Conservation (phyloP, 2,888 invertebrate species). For the Orthonychiurus folsomi region DNA sequence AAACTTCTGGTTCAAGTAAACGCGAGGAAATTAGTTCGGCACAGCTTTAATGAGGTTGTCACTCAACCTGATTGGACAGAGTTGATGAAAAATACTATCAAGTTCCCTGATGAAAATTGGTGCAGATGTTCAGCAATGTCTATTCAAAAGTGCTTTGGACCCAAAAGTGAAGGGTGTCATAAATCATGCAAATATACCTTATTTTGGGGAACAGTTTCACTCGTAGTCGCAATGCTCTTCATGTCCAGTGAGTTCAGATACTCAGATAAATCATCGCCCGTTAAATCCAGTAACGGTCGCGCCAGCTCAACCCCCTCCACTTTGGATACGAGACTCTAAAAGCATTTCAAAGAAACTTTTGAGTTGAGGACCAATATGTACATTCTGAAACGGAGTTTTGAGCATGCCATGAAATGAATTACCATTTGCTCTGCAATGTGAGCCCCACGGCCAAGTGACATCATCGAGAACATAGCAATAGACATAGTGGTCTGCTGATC, state of each 20-base stretch:
- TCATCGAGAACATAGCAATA: constrained; percentile 37
- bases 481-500: constrained; percentile 35
- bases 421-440: constrained; percentile 38
- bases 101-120: not conserved
- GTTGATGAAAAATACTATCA: not conserved
- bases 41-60: not conserved
- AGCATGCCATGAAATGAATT: constrained; percentile 4
- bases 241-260: constrained; percentile 26
- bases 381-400: not conserved
- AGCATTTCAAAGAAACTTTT: constrained; percentile 6
- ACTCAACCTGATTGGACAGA: constrained; percentile 4
- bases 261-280: constrained; percentile 30
- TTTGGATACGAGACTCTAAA: constrained; percentile 25
- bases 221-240: not conserved
- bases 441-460: constrained; percentile 36
- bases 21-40: not conserved
- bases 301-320: constrained; percentile 20
- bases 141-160: not conserved
- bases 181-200: constrained; percentile 7
- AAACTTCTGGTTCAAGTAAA: no score
- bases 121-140: not conserved
- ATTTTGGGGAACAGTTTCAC: not conserved
- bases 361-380: not conserved
- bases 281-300: constrained; percentile 34
- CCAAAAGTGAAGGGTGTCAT: not conserved